Evolutionary conservation across 2,113 vertebrate genomes (phyloP).

Genomic region (Halcyon malimbica): DNA sequence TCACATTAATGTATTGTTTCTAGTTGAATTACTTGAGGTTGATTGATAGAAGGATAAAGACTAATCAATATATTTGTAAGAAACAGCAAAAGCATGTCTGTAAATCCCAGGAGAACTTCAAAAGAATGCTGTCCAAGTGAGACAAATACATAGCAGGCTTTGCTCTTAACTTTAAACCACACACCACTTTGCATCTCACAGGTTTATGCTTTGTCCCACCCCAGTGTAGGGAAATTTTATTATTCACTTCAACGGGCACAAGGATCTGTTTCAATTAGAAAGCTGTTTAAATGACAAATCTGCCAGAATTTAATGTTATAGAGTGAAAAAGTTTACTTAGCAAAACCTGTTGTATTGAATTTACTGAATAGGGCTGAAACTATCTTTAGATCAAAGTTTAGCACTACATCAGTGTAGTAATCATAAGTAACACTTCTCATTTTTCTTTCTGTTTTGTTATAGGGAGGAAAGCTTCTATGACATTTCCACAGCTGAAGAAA

Average conservation of each 20-base stretch:
- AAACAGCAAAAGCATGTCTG: neutral
- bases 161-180: neutral
- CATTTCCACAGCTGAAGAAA: conserved; percentile 34
- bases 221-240: neutral
- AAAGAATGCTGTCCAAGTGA: neutral
- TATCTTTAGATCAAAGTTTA: neutral
- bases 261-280: neutral
- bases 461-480: neutral
- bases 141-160: neutral
- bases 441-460: neutral
- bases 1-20: neutral
- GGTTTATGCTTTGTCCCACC: neutral
- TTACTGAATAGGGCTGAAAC: neutral
- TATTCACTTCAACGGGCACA: neutral
- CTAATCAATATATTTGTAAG: neutral
- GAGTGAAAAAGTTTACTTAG: neutral
- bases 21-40: neutral
- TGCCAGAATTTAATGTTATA: neutral
- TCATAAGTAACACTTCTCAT: neutral
- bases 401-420: neutral
- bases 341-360: neutral
- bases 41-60: neutral
- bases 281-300: neutral
- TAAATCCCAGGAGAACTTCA: neutral
- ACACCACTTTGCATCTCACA: neutral